Conservation (phyloP, 2,888 invertebrate genomes). For the Patella ulyssiponensis region DNA sequence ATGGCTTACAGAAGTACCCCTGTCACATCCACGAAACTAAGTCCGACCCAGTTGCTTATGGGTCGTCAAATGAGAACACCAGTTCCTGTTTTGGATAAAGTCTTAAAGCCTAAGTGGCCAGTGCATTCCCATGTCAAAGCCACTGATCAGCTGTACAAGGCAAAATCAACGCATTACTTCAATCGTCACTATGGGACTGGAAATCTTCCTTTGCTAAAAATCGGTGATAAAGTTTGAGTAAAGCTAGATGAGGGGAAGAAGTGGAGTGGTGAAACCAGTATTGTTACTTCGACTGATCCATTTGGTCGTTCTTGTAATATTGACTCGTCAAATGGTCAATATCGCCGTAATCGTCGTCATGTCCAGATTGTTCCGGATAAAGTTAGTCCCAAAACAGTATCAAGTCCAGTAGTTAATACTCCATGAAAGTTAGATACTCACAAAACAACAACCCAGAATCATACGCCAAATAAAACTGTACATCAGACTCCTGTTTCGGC, state of each 20-base stretch:
- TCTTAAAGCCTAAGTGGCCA: background rate
- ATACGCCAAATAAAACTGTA: background rate
- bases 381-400: too few relatives aligned
- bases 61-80: too few relatives aligned
- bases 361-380: background rate
- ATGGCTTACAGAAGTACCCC: constrained; percentile 13
- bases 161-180: background rate
- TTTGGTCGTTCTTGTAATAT: background rate
- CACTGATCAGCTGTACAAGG: background rate
- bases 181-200: background rate
- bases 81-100: background rate
- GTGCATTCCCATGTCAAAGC: too few relatives aligned
- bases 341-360: constrained; percentile 13
- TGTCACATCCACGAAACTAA: too few relatives aligned
- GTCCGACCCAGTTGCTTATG: too few relatives aligned
- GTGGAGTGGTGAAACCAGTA: background rate
- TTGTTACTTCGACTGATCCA: background rate
- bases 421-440: background rate
- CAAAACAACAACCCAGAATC: background rate
- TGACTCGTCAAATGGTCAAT: background rate
- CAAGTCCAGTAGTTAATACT: too few relatives aligned
- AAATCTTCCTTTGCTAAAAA: background rate
- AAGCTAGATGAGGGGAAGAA: background rate
- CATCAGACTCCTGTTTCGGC: background rate
- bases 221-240: background rate